Evolutionary conservation across 2,113 vertebrate genomes (phyloP).

Genomic region (Myodes glareolus): DNA sequence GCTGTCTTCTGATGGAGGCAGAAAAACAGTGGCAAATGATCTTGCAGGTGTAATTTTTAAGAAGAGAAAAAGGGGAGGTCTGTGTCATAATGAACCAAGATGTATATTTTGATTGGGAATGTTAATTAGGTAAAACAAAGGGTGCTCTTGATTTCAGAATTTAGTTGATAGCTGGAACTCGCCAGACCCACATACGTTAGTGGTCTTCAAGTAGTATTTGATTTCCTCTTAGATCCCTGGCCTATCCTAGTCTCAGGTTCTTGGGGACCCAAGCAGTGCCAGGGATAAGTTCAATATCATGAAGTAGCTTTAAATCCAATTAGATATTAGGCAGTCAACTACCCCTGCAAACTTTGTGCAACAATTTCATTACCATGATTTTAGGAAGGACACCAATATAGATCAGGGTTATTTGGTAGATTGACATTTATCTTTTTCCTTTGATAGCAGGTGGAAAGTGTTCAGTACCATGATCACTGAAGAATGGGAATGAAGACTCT

Average conservation of each 20-base stretch:
- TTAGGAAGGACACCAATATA: neutral
- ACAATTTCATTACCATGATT: too few species aligned
- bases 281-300: too few species aligned
- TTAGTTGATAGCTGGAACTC: neutral
- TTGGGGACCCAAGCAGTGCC: too few species aligned
- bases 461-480: neutral
- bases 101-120: neutral
- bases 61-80: neutral
- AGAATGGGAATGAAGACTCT: neutral
- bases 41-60: neutral
- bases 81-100: neutral
- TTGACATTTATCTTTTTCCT: too few species aligned
- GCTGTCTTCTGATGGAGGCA: neutral
- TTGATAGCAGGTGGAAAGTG: neutral
- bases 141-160: neutral
- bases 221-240: neutral
- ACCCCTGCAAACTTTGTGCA: too few species aligned
- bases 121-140: neutral
- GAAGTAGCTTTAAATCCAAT: too few species aligned
- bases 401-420: neutral
- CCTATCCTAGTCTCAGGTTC: neutral
- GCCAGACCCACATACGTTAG: neutral
- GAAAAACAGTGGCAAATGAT: neutral
- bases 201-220: neutral
- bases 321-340: too few species aligned